Conservation (phyloP, 2,113 vertebrate species). For the Protomyctophum bolini region DNA sequence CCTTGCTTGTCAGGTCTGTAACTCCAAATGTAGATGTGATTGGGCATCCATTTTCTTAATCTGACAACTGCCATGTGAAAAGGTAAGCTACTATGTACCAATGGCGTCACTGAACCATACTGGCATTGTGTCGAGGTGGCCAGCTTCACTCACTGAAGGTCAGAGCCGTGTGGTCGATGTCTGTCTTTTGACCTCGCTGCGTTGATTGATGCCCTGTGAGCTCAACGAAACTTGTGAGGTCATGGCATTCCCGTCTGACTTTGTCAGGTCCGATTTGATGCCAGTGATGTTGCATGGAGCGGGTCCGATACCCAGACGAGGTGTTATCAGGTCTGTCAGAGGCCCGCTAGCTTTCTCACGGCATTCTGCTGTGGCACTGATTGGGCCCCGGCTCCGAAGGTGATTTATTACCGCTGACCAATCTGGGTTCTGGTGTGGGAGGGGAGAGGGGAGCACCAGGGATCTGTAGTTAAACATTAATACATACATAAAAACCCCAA, state of each 20-base stretch:
- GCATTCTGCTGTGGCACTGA: constrained; percentile 57
- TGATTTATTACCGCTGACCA: constrained; percentile 67
- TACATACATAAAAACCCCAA: constrained; percentile 50
- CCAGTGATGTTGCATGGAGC: constrained; percentile 17
- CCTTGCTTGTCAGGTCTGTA: constrained; percentile 18
- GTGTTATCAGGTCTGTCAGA: constrained; percentile 56
- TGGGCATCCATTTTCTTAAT: constrained; percentile 46
- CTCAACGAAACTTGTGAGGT: constrained; percentile 46
- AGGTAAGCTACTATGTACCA: neutral
- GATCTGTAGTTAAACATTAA: constrained; percentile 72
- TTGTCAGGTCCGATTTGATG: constrained; percentile 26
- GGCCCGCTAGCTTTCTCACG: constrained; percentile 65
- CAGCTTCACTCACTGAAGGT: constrained; percentile 33
- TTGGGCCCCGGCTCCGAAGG: constrained; percentile 55
- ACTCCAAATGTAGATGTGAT: constrained; percentile 7
- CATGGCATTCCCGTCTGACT: constrained; percentile 50
- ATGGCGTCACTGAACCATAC: constrained; percentile 29
- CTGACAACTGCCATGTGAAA: constrained; percentile 49
- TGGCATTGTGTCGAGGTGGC: constrained; percentile 19
- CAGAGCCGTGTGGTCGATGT: constrained; percentile 29
- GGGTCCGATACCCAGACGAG: constrained; percentile 41
- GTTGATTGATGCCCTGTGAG: constrained; percentile 54
- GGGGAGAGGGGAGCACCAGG: constrained; percentile 27
- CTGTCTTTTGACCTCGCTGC: constrained; percentile 36
- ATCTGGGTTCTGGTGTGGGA: constrained; percentile 43